Percentiles rank a stretch among this genome's conserved stretches.
Evolutionary conservation across 1,140 invertebrate genomes (phyloP).

Genomic region (Formica selysi): DNA sequence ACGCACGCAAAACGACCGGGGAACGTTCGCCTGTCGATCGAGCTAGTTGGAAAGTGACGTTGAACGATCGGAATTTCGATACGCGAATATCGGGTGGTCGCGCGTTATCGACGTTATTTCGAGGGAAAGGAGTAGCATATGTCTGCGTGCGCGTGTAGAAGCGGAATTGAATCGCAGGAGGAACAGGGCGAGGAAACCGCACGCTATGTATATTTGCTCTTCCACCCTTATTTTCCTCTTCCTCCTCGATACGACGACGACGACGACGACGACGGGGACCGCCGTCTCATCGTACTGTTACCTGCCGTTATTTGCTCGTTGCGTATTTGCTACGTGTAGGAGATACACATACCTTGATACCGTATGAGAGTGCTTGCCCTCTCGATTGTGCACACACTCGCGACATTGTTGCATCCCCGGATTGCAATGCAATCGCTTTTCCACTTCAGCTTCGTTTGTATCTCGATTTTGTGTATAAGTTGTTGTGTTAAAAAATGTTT

Average conservation of each 20-base stretch:
- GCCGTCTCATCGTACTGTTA: conserved; percentile 22
- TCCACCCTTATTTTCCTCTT: conserved; percentile 38
- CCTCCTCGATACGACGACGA: conserved; percentile 2
- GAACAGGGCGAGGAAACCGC: conserved; percentile 22
- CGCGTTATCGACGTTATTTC: conserved; percentile 54
- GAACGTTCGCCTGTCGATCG: conserved; percentile 38
- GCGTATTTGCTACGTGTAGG: conserved; percentile 57
- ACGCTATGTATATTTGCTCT: conserved; percentile 44
- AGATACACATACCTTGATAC: conserved; percentile 54
- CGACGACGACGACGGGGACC: not conserved
- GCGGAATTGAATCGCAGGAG: conserved; percentile 62
- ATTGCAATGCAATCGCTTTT: conserved; percentile 26
- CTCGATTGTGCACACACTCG: conserved; percentile 40
- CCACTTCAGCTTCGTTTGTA: conserved; percentile 9
- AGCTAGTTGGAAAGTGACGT: conserved; percentile 23
- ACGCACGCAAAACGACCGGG: conserved; percentile 36
- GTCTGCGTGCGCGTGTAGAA: not conserved
- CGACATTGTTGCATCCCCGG: conserved; percentile 41
- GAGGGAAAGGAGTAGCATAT: not conserved
- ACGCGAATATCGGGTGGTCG: conserved; percentile 44
- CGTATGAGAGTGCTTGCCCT: conserved; percentile 40
- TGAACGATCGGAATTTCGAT: conserved; percentile 59
- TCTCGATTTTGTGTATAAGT: conserved; percentile 19
- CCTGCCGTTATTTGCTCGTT: conserved; percentile 49
- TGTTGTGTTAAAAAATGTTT: not conserved